These are phyloP conservation scores for Podarcis muralis DNA, from an alignment of 2,113 vertebrate genomes.

Conservation along the genomic window DNA sequence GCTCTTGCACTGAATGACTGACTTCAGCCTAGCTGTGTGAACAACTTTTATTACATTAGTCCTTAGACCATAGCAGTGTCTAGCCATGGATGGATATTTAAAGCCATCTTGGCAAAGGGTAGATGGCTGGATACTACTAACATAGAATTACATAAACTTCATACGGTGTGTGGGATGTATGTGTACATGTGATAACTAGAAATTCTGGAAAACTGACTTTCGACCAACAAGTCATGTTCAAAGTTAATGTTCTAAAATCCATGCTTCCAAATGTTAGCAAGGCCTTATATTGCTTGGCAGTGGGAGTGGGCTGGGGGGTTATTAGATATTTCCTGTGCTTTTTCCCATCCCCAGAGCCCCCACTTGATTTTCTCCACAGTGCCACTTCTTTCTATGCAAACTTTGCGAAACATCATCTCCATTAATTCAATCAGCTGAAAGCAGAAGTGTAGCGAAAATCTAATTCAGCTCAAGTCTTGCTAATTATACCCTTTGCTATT, in stretches of 20 bases:
- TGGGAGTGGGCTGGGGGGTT: not conserved
- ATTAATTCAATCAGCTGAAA: conserved; percentile 42
- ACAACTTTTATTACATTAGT: no score
- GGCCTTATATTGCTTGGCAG: not conserved
- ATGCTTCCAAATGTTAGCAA: not conserved
- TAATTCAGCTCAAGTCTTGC: not conserved
- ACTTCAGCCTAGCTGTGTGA: not conserved
- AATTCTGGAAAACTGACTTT: not conserved
- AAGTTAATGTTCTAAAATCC: not conserved
- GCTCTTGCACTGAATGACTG: not conserved
- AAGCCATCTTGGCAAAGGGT: not conserved
- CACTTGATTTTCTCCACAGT: not conserved
- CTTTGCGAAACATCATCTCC: not conserved
- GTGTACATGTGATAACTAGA: not conserved
- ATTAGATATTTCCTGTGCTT: conserved; percentile 8
- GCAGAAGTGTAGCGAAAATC: conserved; percentile 38
- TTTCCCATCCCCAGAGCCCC: not conserved
- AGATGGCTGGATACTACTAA: not conserved
- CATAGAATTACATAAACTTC: not conserved
- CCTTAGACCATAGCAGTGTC: no score
- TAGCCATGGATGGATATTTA: no score
- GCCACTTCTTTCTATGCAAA: conserved; percentile 23
- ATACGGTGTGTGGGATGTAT: not conserved
- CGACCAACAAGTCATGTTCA: not conserved
- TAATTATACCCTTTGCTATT: conserved; percentile 60